Conservation (phyloP, 2,888 invertebrate genomes). For the Micoletzkya japonica region DNA sequence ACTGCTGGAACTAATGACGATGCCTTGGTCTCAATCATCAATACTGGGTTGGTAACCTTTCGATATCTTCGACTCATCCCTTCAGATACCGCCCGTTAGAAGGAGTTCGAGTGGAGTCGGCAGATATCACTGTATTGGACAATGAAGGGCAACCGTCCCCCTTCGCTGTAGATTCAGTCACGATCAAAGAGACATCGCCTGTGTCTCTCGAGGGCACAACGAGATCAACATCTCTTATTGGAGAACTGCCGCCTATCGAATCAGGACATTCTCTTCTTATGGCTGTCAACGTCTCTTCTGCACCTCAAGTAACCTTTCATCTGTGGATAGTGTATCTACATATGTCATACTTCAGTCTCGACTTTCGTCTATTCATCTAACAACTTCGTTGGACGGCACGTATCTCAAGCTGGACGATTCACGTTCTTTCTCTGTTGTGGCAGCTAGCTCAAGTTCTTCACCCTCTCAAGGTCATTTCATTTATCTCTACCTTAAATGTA, state of each 20-base stretch:
- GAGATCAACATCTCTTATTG: not conserved
- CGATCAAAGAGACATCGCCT: not conserved
- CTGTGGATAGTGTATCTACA: not conserved
- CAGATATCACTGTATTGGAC: not conserved
- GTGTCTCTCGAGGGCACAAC: not conserved
- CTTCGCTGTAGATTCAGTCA: conserved; percentile 9
- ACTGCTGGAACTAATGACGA: not conserved
- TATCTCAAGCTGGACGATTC: conserved; percentile 6
- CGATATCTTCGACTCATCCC: too few species aligned
- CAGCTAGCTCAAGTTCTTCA: too few species aligned
- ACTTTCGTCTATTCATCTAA: not conserved
- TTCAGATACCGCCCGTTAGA: conserved; percentile 19
- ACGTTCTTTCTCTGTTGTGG: conserved; percentile 8
- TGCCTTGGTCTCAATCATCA: not conserved
- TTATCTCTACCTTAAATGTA: too few species aligned
- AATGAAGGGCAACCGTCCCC: not conserved
- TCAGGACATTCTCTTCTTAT: not conserved
- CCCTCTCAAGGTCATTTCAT: too few species aligned
- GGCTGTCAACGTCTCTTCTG: not conserved
- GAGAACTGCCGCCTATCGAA: not conserved
- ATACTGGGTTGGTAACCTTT: not conserved
- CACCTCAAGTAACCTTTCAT: not conserved
- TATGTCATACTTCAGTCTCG: not conserved
- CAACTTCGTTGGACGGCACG: conserved; percentile 8
- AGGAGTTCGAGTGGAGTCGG: conserved; percentile 3